Percentiles rank a stretch among this genome's conserved stretches.
phyloP scores from a whole-genome alignment of 53 echinoderm and acorn worm genomes.

The Henricia sp. region DNA sequence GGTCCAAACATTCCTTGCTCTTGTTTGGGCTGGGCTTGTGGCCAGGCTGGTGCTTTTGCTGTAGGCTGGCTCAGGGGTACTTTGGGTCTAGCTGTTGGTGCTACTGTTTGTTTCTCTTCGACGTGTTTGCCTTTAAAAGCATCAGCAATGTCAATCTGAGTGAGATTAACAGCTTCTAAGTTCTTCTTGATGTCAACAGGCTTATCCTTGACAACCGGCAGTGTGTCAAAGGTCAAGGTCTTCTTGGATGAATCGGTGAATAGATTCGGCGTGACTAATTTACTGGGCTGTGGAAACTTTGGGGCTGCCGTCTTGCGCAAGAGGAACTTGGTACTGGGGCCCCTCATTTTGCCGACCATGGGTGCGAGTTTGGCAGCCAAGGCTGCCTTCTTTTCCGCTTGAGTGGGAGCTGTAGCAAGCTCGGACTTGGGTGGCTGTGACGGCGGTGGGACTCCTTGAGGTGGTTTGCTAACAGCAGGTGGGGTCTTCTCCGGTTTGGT shows the following conservation, averaged over 20 bases:
- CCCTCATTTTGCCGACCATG: slow-evolving; percentile 57
- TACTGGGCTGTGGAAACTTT: slow-evolving; percentile 30
- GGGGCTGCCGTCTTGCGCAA: slow-evolving; percentile 28
- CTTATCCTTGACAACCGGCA: slow-evolving; percentile 36
- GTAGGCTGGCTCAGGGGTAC: background rate
- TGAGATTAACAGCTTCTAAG: background rate
- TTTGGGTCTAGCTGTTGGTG: background rate
- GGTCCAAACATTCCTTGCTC: slow-evolving; percentile 10
- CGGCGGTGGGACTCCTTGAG: background rate
- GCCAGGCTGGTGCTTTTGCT: background rate
- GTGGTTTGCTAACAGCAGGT: background rate
- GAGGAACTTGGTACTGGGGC: slow-evolving; percentile 25
- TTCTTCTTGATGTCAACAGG: background rate
- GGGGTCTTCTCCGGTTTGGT: slow-evolving; percentile 18
- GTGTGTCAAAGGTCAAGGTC: slow-evolving; percentile 53
- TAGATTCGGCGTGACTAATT: slow-evolving; percentile 18
- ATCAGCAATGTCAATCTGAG: slow-evolving; percentile 47
- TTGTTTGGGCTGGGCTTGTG: background rate
- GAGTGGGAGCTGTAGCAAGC: background rate
- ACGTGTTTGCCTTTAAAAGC: slow-evolving; percentile 47
- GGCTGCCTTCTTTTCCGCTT: slow-evolving; percentile 52
- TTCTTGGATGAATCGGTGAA: slow-evolving; percentile 22
- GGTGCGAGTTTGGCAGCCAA: slow-evolving; percentile 44
- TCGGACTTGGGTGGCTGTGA: background rate
- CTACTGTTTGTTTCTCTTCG: background rate